Conservation (phyloP, 2,888 invertebrate species). For the Drosophila austrosaltans region DNA sequence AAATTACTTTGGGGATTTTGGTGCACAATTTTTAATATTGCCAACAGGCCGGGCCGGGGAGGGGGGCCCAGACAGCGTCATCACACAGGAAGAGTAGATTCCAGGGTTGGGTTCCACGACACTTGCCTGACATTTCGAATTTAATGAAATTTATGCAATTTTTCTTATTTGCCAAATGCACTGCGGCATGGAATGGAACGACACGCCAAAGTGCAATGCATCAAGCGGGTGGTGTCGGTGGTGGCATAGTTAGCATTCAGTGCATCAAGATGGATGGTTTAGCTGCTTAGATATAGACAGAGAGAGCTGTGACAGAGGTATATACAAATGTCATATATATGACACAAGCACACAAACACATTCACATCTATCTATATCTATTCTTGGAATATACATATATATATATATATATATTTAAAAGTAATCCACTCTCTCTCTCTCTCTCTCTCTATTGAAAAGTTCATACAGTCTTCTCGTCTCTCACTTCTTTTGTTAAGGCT, state of each 20-base stretch:
- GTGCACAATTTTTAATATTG: slow-evolving; percentile 79
- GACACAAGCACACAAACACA: background rate
- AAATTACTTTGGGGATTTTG: slow-evolving; percentile 83
- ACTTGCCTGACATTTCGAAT: slow-evolving; percentile 75
- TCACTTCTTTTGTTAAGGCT: slow-evolving; percentile 17
- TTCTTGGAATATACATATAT: background rate
- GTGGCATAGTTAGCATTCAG: slow-evolving; percentile 2
- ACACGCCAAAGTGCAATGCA: slow-evolving; percentile 73
- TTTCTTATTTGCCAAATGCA: slow-evolving; percentile 78
- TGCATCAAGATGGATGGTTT: slow-evolving; percentile 21
- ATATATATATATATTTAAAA: background rate
- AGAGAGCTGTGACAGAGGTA: slow-evolving; percentile 26
- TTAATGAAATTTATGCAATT: slow-evolving; percentile 80
- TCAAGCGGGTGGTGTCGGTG: slow-evolving; percentile 61
- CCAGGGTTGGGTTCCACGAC: slow-evolving; percentile 53
- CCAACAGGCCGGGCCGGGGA: slow-evolving; percentile 40
- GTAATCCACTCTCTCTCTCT: background rate
- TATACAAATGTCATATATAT: slow-evolving; percentile 6
- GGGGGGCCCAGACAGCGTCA: background rate
- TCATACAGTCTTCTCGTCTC: slow-evolving; percentile 2
- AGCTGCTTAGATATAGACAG: slow-evolving; percentile 45
- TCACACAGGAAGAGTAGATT: slow-evolving; percentile 15
- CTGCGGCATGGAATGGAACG: slow-evolving; percentile 57
- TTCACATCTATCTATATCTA: background rate
- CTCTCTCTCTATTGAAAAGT: background rate